A percentile compares a stretch with the other conserved stretches of the same genome.
These are phyloP conservation scores for Cecropterus lyciades DNA, from an alignment of 1,140 invertebrate genomes.

Conservation along the genomic window DNA sequence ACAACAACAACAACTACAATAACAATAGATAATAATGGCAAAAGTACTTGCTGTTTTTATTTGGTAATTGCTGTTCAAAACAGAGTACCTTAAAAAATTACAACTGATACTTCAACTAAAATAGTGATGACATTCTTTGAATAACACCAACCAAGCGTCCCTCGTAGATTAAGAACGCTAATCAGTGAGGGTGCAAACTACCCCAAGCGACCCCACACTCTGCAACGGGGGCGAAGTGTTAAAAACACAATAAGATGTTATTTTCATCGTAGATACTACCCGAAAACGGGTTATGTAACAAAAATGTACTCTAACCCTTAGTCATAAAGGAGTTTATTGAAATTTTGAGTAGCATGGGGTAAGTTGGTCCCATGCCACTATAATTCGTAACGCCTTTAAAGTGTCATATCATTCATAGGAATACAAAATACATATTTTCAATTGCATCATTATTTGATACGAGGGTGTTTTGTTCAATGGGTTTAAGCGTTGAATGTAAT, in stretches of 20 bases:
- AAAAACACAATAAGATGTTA: conserved; percentile 80
- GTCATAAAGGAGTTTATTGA: conserved; percentile 9
- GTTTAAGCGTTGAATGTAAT: conserved; percentile 60
- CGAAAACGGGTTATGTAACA: conserved; percentile 12
- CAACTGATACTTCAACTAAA: not conserved
- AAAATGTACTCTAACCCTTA: conserved; percentile 39
- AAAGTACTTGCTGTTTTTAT: too few species aligned
- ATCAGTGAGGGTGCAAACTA: conserved; percentile 79
- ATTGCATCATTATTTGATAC: conserved; percentile 66
- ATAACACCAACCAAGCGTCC: conserved; percentile 64
- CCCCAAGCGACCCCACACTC: conserved; percentile 52
- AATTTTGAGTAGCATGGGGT: not conserved
- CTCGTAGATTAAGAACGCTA: conserved; percentile 80
- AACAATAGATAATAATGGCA: too few species aligned
- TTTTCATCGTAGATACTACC: conserved; percentile 43
- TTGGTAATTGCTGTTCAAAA: too few species aligned
- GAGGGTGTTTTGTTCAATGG: conserved; percentile 57
- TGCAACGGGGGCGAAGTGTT: conserved; percentile 68
- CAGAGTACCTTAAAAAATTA: too few species aligned
- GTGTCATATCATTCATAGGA: conserved; percentile 79
- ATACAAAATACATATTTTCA: conserved; percentile 81
- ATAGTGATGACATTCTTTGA: conserved; percentile 27
- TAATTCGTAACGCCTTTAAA: conserved; percentile 81
- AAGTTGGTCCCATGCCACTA: conserved; percentile 49
- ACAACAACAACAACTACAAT: too few species aligned